These are phyloP conservation scores for Oreamnos americanus DNA, from an alignment of 2,113 vertebrate genomes.

Conservation along the genomic window DNA sequence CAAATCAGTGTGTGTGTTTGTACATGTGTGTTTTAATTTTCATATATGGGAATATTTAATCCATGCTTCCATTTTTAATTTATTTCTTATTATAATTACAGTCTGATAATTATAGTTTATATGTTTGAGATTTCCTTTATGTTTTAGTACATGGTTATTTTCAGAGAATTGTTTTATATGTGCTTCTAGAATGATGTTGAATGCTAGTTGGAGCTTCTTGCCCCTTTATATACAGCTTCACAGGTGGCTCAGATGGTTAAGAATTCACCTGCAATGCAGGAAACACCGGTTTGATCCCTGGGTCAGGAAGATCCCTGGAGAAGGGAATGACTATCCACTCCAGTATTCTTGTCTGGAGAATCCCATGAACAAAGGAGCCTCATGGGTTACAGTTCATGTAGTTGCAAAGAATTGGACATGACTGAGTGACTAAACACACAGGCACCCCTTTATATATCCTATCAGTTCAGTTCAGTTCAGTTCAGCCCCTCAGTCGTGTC, in stretches of 20 bases:
- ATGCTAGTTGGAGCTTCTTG: not conserved
- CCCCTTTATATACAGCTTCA: not conserved
- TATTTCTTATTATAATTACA: not conserved
- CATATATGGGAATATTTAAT: not conserved
- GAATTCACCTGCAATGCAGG: not conserved
- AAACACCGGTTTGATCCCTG: not conserved
- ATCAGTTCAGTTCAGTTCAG: no score
- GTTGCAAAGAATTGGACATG: not conserved
- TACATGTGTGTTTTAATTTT: not conserved
- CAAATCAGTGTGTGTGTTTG: not conserved
- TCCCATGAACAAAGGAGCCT: not conserved
- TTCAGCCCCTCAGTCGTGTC: no score
- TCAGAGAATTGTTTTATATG: not conserved
- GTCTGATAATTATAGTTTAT: not conserved
- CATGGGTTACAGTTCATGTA: not conserved
- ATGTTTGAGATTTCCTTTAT: not conserved
- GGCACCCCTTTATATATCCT: not conserved
- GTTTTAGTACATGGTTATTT: not conserved
- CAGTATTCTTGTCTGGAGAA: not conserved
- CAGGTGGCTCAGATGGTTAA: not conserved
- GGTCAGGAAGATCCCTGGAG: not conserved
- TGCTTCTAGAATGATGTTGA: not conserved
- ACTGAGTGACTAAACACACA: not conserved
- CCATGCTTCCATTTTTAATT: not conserved
- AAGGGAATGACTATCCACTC: not conserved